These are phyloP conservation scores for Propithecus perrieri DNA, from an alignment of 2,797 vertebrate species.

Conservation along the genomic window DNA sequence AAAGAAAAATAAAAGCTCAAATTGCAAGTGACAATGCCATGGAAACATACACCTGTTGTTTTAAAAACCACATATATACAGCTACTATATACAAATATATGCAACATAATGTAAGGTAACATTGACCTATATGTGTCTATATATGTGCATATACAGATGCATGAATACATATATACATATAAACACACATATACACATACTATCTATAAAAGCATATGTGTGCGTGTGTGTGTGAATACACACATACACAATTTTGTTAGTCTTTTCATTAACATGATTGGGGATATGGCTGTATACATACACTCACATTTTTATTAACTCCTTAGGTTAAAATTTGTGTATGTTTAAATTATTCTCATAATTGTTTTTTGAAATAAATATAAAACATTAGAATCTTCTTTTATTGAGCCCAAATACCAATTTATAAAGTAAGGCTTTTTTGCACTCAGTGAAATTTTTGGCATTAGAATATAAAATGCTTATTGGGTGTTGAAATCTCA, in stretches of 20 bases:
- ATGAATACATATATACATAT: neutral
- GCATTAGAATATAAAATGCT: constrained; percentile 38
- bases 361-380: constrained; percentile 51
- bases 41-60: neutral
- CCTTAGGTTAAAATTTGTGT: constrained; percentile 18
- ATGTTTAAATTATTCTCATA: constrained; percentile 44
- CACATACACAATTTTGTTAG: neutral
- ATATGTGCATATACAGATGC: neutral
- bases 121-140: neutral
- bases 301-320: neutral
- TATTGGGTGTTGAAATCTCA: constrained; percentile 51
- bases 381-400: neutral
- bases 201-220: neutral
- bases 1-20: constrained; percentile 10
- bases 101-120: neutral
- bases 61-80: neutral
- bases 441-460: neutral
- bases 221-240: neutral
- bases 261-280: constrained; percentile 33
- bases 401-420: constrained; percentile 15
- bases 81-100: neutral
- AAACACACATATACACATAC: neutral
- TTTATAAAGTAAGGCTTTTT: constrained; percentile 41
- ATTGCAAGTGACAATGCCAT: neutral
- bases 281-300: constrained; percentile 1